These are phyloP conservation scores for Parapristionchus giblindavisi DNA, from an alignment of 2,888 invertebrate species.

Conservation along the genomic window DNA sequence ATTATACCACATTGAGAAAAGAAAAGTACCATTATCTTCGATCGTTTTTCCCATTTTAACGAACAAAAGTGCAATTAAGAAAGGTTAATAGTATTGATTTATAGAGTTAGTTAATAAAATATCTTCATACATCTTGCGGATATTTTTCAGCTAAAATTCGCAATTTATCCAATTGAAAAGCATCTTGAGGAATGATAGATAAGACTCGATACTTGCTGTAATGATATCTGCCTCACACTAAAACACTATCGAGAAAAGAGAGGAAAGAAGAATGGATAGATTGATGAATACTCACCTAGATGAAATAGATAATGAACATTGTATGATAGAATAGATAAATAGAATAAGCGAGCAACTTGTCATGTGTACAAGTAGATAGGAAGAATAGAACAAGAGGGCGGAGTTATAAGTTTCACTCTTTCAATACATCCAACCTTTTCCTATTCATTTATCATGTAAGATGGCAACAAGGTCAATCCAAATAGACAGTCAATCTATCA, in stretches of 20 bases:
- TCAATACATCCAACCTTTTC: not conserved
- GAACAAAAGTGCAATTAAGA: too few relatives aligned
- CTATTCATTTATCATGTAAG: too few relatives aligned
- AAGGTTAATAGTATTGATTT: too few relatives aligned
- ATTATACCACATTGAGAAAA: too few relatives aligned
- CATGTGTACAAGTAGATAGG: not conserved
- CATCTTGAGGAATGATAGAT: slow-evolving; percentile 19
- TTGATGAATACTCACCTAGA: slow-evolving; percentile 15
- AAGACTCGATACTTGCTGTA: slow-evolving; percentile 20
- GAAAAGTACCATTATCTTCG: too few relatives aligned
- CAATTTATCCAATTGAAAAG: not conserved
- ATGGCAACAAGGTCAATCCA: too few relatives aligned
- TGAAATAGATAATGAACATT: not conserved
- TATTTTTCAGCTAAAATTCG: not conserved
- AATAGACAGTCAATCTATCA: too few relatives aligned
- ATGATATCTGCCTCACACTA: not conserved
- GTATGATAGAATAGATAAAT: not conserved
- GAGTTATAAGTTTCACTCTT: not conserved
- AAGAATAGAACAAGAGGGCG: not conserved
- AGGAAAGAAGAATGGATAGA: not conserved
- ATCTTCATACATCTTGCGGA: not conserved
- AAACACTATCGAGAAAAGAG: not conserved
- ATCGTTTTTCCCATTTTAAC: too few relatives aligned
- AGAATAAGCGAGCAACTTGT: not conserved
- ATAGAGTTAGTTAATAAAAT: too few relatives aligned